Evolutionary conservation across 53 echinoderm and acorn worm species (phyloP).

Genomic region (Astropecten irregularis): DNA sequence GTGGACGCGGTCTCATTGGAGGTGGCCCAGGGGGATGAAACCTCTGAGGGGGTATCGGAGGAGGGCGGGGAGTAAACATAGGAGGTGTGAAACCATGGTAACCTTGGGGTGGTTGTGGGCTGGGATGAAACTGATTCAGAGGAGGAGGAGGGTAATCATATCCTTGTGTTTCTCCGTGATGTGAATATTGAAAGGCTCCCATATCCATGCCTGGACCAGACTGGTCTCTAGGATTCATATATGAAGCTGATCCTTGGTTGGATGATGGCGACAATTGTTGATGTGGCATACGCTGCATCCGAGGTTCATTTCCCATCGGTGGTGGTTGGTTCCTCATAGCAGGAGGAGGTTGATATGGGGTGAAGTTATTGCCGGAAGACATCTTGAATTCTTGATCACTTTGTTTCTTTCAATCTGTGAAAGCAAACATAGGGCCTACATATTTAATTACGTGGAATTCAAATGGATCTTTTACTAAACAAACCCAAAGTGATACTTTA

Average conservation of each 20-base stretch:
- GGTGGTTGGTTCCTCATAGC: not conserved
- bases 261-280: not conserved
- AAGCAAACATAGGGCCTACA: not conserved
- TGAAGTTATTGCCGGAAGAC: not conserved
- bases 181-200: not conserved
- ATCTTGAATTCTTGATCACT: not conserved
- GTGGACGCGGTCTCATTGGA: not conserved
- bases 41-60: not conserved
- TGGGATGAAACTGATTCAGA: not conserved
- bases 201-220: not conserved
- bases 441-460: no score
- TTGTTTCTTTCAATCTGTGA: not conserved
- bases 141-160: not conserved
- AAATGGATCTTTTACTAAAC: no score
- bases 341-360: not conserved
- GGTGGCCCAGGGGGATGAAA: not conserved
- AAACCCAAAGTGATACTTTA: no score
- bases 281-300: not conserved
- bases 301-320: not conserved
- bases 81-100: conserved; percentile 7
- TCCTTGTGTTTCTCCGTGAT: not conserved
- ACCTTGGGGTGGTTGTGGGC: conserved; percentile 2
- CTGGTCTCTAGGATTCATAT: not conserved
- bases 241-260: not conserved
- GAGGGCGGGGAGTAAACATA: not conserved